Evolutionary conservation across 2,113 vertebrate species (phyloP), one percentile per base, ranked within the genome.

Genomic region (Xenopus laevis): DNA sequence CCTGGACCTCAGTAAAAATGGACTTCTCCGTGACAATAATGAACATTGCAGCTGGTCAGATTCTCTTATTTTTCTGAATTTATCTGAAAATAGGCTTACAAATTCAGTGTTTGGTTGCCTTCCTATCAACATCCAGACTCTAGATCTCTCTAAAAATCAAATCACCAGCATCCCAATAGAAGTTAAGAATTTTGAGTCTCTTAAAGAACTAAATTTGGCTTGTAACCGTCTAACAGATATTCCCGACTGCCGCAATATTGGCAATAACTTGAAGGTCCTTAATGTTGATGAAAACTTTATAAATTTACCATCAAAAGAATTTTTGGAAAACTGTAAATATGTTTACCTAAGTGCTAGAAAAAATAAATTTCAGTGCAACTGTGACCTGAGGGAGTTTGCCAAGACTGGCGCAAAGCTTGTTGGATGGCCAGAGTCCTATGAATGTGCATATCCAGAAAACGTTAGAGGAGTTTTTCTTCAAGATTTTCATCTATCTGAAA

Each of bases 351-450:
- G 88, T 13, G 87, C 83, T 0, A 89, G 94, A 59, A 50, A 65
- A 13, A 98, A 97, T 79, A 93, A 93, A 0, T 97, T 93, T 67
- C 85, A 79, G 45, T 98, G 96, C 17, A 93, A 71, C 3, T 98
- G 96, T 57, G 66, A 89, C 1, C 82, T 98, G 60, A 89, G 82
- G 44, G 64, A 74, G 27, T 96, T 98, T 10, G 70, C 88, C 46
- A 76, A 12, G 0, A 79, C 87, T 44, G 30, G 81, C 57, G 63
- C 69, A 20, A 71, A 77, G 30, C 67, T 96, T 47, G 8, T 75
- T 0, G 87, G 66, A 30, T 98, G 95, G 95, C 95, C 96, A 0
- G 65, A 16, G 0, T 82, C 68, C 0, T 97, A 96, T 21, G 4
- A 4, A 30, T 98, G 96, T 78, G 84, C 79, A 74, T 92, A 92